A percentile compares a stretch with the other conserved stretches of the same genome.
Conservation (phyloP, 2,113 vertebrate genomes). For the Coracopsis vasa region DNA sequence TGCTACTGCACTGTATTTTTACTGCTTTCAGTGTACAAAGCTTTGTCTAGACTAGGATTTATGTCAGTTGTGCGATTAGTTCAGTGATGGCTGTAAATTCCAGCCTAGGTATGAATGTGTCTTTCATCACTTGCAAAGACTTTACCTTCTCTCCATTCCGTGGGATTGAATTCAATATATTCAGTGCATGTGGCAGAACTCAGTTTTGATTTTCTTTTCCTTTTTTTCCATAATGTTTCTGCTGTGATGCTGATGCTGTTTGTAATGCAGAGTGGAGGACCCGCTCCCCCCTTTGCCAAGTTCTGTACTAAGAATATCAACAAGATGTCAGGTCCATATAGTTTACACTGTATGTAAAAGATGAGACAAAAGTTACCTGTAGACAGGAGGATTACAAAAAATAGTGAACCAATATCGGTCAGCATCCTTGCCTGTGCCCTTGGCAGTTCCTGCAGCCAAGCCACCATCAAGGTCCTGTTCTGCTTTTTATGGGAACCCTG, state of each 20-base stretch:
- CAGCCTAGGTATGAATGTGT: background rate
- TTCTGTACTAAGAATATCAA: background rate
- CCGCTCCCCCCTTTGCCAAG: background rate
- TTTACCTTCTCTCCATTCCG: conserved; percentile 2
- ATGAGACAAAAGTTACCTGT: background rate
- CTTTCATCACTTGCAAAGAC: background rate
- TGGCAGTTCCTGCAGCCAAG: background rate
- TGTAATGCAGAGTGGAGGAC: background rate
- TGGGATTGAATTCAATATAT: background rate
- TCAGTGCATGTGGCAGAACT: background rate
- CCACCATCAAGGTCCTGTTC: background rate
- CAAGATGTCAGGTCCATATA: background rate
- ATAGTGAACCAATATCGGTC: background rate
- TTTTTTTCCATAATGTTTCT: background rate
- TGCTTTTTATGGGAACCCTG: background rate
- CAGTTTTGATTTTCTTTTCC: background rate
- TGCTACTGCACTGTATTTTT: background rate
- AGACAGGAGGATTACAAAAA: background rate
- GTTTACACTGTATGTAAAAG: background rate
- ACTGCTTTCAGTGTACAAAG: background rate
- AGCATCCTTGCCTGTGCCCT: background rate
- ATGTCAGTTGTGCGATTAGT: background rate
- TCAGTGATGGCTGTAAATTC: conserved; percentile 19
- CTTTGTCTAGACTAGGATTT: conserved; percentile 42
- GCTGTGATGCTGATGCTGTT: background rate